Conservation (phyloP, 2,113 vertebrate species). For the Seriola quinqueradiata region DNA sequence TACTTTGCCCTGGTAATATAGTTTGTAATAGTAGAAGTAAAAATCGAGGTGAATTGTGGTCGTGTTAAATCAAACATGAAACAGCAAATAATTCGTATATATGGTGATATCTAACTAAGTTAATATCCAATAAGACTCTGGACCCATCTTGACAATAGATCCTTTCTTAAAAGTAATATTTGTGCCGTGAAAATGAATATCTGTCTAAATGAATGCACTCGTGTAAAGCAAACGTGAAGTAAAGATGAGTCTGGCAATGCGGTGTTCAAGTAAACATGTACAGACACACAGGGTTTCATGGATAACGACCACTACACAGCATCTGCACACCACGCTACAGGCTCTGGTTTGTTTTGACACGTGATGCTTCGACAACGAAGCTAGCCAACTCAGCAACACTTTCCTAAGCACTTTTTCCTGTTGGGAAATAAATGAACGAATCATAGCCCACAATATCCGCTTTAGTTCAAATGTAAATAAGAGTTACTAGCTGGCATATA, state of each 20-base stretch:
- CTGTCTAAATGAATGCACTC: not conserved
- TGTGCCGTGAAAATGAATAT: not conserved
- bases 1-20: too few relatives aligned
- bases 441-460: not conserved
- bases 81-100: not conserved
- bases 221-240: not conserved
- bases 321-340: not conserved
- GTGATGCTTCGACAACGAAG: constrained; percentile 48
- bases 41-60: not conserved
- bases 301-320: not conserved
- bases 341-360: constrained; percentile 79
- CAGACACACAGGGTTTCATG: not conserved
- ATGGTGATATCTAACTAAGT: too few relatives aligned
- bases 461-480: not conserved
- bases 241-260: not conserved
- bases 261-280: not conserved
- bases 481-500: not conserved
- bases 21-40: too few relatives aligned
- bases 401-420: not conserved
- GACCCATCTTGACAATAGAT: not conserved
- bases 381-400: not conserved
- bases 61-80: not conserved
- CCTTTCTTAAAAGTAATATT: not conserved
- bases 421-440: not conserved
- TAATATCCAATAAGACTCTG: not conserved